Base-by-base conservation (phyloP, 2,888 invertebrate species). In the Acrobeloides nanus region DNA sequence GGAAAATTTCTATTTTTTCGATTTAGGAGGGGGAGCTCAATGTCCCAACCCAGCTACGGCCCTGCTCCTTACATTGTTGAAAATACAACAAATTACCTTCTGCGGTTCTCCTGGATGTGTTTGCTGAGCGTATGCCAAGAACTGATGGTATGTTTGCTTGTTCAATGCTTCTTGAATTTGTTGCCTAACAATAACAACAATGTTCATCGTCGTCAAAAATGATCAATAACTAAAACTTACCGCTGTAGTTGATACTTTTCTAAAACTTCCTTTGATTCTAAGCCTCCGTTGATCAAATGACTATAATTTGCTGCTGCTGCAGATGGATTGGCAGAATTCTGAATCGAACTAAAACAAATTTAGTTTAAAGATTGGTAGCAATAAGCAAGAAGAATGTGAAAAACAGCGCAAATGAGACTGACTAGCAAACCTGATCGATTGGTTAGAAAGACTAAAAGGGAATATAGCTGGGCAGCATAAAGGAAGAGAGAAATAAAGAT, bases 131-230 rank as follows among this genome's bases (percentile, higher is more conserved):
- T 97, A 92, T 48, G 84, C 82, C 72, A 84, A 82, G 74, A 89
- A 89, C 74, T 90, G 89, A 58, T 82, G 81, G 75, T 84, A 90
- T 8, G 79, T 79, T 59, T 80, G 79, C 68, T 88, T 86, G 76
- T 97, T 97, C 15, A 97, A 79, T 1, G 92, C 92, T 74, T 92
- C 89, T 77, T 95, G 89, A 71, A 97, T 86, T 76, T 87, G 62
- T n/a, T 61, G 31, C 39, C 57, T 57, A 34, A 35, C 56, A 34
- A 37, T 12, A 50, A 29, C 4, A 15, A 52, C 4, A 6, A 15
- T 47, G 3, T 47, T 15, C 23, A 47, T 21, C 15, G 15, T 2
- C 47, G 15, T 33, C 38, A 34, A 3, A 47, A 18, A 32, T 20
- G 8, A 46, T 15, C 1, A 21, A 10, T 15, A 4, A 26, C 3